phyloP scores from a whole-genome alignment of 2,888 invertebrate genomes.

The Xylota segnis region DNA sequence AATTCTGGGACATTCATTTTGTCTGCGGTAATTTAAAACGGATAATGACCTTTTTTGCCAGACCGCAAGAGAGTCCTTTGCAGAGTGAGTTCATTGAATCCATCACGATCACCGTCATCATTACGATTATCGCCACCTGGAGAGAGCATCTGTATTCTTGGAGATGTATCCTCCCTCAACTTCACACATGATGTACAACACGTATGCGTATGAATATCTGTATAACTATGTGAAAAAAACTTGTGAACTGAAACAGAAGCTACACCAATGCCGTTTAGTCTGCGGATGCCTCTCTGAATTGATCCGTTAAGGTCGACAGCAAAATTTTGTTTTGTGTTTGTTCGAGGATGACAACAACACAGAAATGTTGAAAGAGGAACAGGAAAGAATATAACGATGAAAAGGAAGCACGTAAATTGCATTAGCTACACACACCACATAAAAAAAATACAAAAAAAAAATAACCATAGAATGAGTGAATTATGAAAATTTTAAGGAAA shows the following conservation, averaged over 20 bases:
- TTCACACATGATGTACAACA: slow-evolving; percentile 8
- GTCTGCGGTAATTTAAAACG: slow-evolving; percentile 56
- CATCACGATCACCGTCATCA: slow-evolving; percentile 48
- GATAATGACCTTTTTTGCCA: slow-evolving; percentile 62
- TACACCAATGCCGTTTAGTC: slow-evolving; percentile 71
- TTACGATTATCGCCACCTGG: slow-evolving; percentile 39
- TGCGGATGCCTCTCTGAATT: slow-evolving; percentile 49
- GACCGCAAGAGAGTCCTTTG: slow-evolving; percentile 54
- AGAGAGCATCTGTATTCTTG: slow-evolving; percentile 10
- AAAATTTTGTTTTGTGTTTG: slow-evolving; percentile 14
- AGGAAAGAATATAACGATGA: slow-evolving; percentile 4
- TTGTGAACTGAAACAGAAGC: slow-evolving; percentile 41
- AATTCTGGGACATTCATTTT: slow-evolving; percentile 46
- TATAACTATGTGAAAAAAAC: slow-evolving; percentile 40
- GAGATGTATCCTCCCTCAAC: slow-evolving; percentile 23
- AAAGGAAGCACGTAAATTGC: slow-evolving; percentile 20
- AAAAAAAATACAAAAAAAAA: not conserved
- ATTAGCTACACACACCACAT: not conserved
- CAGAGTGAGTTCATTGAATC: slow-evolving; percentile 65
- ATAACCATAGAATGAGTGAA: slow-evolving; percentile 6
- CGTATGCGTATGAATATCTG: not conserved
- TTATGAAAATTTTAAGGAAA: slow-evolving; percentile 39
- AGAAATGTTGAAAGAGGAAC: slow-evolving; percentile 20
- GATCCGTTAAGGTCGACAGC: slow-evolving; percentile 73
- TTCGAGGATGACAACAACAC: slow-evolving; percentile 54